A percentile compares a stretch with the other conserved stretches of the same genome.
Conservation (phyloP, 2,113 vertebrate species). For the Sminthopsis crassicaudata region DNA sequence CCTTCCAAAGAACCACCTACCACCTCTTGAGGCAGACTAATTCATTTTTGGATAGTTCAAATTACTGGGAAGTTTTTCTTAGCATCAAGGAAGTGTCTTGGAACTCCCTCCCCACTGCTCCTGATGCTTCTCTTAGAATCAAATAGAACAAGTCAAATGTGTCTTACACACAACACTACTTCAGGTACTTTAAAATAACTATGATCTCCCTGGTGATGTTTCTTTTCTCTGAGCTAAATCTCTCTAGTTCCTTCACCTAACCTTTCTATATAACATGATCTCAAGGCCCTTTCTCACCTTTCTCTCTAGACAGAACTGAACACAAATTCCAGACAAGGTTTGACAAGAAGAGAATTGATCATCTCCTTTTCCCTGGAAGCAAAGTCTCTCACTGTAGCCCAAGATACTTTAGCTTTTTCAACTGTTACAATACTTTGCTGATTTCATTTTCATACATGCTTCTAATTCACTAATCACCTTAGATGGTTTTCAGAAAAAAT, state of each 20-base stretch:
- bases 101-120: neutral
- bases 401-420: neutral
- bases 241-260: neutral
- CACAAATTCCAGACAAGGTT: neutral
- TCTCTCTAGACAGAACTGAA: neutral
- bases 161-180: neutral
- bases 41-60: neutral
- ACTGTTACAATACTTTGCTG: neutral
- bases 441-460: neutral
- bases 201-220: neutral
- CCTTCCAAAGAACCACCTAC: neutral
- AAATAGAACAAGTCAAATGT: neutral
- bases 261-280: neutral
- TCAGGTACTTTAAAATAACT: neutral
- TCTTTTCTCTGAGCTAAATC: neutral
- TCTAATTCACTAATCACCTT: neutral
- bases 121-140: neutral
- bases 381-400: neutral
- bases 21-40: neutral
- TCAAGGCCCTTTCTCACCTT: neutral
- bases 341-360: neutral
- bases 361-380: neutral
- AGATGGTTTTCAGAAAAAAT: neutral
- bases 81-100: neutral
- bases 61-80: neutral